These are phyloP conservation scores for Tetranychus truncatus DNA, from an alignment of 2,888 invertebrate genomes.

Conservation along the genomic window DNA sequence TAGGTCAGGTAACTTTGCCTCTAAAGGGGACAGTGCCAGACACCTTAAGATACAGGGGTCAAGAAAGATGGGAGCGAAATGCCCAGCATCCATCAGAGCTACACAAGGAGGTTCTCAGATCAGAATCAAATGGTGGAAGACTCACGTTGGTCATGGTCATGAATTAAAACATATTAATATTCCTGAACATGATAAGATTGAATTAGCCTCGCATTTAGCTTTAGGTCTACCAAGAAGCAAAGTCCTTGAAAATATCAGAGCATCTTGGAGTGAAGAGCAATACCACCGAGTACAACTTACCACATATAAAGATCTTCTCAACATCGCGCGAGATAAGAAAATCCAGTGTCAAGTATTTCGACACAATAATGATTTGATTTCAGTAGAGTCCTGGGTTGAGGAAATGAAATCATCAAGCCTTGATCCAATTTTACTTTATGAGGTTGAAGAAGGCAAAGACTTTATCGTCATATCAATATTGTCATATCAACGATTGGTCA, in stretches of 20 bases:
- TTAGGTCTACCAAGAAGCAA: neutral
- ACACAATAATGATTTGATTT: conserved; percentile 1
- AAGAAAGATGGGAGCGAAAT: neutral
- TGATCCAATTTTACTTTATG: neutral
- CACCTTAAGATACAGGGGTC: neutral
- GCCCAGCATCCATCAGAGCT: neutral
- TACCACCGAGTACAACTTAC: neutral
- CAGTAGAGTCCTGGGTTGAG: neutral
- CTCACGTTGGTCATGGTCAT: neutral
- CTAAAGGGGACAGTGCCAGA: neutral
- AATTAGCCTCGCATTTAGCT: neutral
- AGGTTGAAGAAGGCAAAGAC: neutral
- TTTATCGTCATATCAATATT: too few species aligned
- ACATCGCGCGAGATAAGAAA: neutral
- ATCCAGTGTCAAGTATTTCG: neutral
- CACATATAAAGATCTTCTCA: neutral
- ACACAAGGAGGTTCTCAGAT: neutral
- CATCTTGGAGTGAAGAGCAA: neutral
- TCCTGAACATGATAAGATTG: neutral
- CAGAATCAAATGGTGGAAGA: neutral
- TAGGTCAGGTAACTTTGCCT: neutral
- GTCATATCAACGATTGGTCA: too few species aligned
- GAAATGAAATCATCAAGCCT: neutral
- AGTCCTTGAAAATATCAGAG: neutral
- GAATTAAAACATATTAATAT: neutral